phyloP scores from a whole-genome alignment of 2,888 invertebrate species.

The Anagyrus pseudococci region DNA sequence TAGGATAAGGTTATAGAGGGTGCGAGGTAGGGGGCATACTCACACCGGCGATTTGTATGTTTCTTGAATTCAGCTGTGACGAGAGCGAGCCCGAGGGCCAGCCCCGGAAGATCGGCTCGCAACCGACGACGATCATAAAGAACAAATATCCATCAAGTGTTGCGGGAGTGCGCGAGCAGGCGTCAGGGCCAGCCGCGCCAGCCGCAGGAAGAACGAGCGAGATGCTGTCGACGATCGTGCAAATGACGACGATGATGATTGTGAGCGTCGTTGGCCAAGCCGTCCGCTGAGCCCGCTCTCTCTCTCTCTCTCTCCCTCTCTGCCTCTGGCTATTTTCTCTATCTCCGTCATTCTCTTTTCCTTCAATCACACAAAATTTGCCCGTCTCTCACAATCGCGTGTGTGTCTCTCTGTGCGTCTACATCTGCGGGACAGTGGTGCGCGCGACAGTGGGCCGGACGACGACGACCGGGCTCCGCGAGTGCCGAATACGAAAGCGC shows the following conservation, averaged over 20 bases:
- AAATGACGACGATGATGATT: constrained; percentile 42
- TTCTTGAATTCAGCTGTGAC: constrained; percentile 7
- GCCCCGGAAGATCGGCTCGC: too few relatives aligned
- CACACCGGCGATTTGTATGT: constrained; percentile 9
- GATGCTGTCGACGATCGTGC: constrained; percentile 40
- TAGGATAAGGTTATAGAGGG: too few relatives aligned
- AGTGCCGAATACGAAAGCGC: too few relatives aligned
- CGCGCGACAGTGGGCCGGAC: constrained; percentile 1
- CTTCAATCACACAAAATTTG: too few relatives aligned
- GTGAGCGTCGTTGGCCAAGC: constrained; percentile 44
- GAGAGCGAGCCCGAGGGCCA: neutral
- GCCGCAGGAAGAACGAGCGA: constrained; percentile 21
- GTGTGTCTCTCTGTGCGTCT: too few relatives aligned
- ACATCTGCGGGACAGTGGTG: neutral
- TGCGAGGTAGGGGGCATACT: constrained; percentile 1
- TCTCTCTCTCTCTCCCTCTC: too few relatives aligned
- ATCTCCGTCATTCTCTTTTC: too few relatives aligned
- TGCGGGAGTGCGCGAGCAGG: neutral
- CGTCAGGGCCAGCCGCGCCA: neutral
- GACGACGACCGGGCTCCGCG: constrained; percentile 5
- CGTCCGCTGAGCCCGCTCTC: constrained; percentile 35
- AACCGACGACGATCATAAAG: too few relatives aligned
- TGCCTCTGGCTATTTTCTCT: too few relatives aligned
- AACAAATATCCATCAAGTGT: too few relatives aligned
- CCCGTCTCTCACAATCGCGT: too few relatives aligned